Conservation (phyloP, 2,888 invertebrate species). For the Sphinx pinastri region DNA sequence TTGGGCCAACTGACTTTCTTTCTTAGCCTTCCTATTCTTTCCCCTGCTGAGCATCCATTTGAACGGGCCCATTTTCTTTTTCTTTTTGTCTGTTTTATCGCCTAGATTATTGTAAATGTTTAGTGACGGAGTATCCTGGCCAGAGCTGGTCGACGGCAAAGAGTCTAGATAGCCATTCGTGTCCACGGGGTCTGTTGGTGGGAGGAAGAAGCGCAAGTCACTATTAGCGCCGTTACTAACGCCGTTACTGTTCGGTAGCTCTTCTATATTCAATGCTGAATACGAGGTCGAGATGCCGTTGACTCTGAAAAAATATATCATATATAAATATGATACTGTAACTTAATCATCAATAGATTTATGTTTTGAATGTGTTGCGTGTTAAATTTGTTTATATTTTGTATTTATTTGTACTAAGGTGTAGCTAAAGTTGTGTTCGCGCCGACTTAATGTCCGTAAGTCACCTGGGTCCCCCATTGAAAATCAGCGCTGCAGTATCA, state of each 20-base stretch:
- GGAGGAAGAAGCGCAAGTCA: constrained; percentile 40
- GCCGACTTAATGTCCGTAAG: too few relatives aligned
- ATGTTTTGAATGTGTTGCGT: too few relatives aligned
- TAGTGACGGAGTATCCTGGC: constrained; percentile 45
- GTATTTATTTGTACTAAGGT: too few relatives aligned
- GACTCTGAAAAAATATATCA: constrained; percentile 36
- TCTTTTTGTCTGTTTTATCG: constrained; percentile 35
- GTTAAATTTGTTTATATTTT: too few relatives aligned
- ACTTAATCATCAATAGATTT: too few relatives aligned
- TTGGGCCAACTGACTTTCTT: constrained; percentile 36
- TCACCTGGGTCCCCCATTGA: too few relatives aligned
- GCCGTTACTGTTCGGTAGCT: constrained; percentile 40
- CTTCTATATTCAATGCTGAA: constrained; percentile 52
- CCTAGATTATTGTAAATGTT: constrained; percentile 44
- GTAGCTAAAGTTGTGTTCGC: too few relatives aligned
- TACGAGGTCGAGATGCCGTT: constrained; percentile 38
- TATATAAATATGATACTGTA: not conserved
- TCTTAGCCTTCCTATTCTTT: constrained; percentile 37
- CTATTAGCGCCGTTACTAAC: constrained; percentile 35
- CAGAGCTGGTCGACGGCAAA: constrained; percentile 29
- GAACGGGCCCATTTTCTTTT: constrained; percentile 37
- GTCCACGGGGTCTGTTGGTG: constrained; percentile 38
- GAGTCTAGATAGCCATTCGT: constrained; percentile 41
- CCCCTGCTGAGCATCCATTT: constrained; percentile 34
- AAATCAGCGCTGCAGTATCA: too few relatives aligned